Evolutionary conservation across 2,888 invertebrate genomes (phyloP).

Genomic region (Brachyopa scutellaris): DNA sequence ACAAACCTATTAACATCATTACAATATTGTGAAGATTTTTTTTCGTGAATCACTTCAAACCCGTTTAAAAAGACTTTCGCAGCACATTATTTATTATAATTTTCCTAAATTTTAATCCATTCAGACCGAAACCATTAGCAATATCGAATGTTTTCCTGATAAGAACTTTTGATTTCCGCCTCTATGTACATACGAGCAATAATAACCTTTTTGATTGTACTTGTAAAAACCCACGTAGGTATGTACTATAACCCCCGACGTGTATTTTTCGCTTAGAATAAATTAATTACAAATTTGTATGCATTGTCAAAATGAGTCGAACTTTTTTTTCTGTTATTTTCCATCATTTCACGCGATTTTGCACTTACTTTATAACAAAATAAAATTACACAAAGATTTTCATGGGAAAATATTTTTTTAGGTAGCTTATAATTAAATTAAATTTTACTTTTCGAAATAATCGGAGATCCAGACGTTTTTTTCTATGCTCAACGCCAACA

Average conservation of each 20-base stretch:
- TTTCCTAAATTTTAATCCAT: constrained; percentile 3
- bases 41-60: too few species aligned
- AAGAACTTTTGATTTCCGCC: neutral
- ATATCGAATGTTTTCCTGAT: constrained; percentile 22
- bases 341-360: neutral
- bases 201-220: too few species aligned
- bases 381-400: constrained; percentile 46
- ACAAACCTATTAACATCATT: too few species aligned
- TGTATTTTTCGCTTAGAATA: neutral
- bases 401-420: constrained; percentile 24
- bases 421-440: constrained; percentile 45
- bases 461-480: constrained; percentile 37
- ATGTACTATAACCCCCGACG: neutral
- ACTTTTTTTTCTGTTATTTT: neutral
- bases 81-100: neutral
- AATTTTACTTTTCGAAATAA: constrained; percentile 16
- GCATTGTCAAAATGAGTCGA: neutral
- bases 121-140: neutral
- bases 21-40: too few species aligned
- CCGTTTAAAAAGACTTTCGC: neutral
- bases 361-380: constrained; percentile 39
- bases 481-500: constrained; percentile 22
- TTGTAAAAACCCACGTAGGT: constrained; percentile 1
- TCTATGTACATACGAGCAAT: neutral
- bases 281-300: constrained; percentile 9